Conservation (phyloP, 2,888 invertebrate genomes). For the Rugalucina vietnamica region DNA sequence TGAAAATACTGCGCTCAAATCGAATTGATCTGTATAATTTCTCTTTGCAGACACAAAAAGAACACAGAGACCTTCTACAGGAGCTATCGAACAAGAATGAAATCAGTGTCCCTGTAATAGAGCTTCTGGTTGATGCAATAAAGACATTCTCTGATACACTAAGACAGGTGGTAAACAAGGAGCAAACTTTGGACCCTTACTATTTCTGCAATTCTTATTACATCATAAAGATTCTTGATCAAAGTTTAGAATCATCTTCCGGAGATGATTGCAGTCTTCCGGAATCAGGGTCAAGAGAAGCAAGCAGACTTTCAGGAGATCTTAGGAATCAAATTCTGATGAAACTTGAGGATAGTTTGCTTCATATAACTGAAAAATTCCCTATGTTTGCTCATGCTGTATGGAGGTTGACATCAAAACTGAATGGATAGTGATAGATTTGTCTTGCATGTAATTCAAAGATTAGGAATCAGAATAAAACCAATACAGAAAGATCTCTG, state of each 20-base stretch:
- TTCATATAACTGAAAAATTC: slow-evolving; percentile 50
- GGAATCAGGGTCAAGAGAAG: background rate
- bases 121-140: slow-evolving; percentile 15
- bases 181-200: background rate
- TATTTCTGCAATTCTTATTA: slow-evolving; percentile 44
- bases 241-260: background rate
- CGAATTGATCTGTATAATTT: too few relatives aligned
- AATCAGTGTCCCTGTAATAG: background rate
- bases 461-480: too few relatives aligned
- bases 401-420: slow-evolving; percentile 50
- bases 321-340: slow-evolving; percentile 5
- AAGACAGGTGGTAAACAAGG: background rate
- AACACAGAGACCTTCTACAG: background rate
- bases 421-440: background rate
- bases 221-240: slow-evolving; percentile 27
- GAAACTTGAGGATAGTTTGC: slow-evolving; percentile 46
- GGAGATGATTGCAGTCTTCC: too few relatives aligned
- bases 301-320: background rate
- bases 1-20: too few relatives aligned
- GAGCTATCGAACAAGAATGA: background rate
- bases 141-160: slow-evolving; percentile 20
- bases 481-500: too few relatives aligned
- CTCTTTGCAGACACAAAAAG: background rate
- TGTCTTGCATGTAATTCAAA: too few relatives aligned
- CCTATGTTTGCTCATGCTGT: slow-evolving; percentile 59